Conservation (phyloP, 1,140 invertebrate genomes). For the Conus ventricosus region DNA sequence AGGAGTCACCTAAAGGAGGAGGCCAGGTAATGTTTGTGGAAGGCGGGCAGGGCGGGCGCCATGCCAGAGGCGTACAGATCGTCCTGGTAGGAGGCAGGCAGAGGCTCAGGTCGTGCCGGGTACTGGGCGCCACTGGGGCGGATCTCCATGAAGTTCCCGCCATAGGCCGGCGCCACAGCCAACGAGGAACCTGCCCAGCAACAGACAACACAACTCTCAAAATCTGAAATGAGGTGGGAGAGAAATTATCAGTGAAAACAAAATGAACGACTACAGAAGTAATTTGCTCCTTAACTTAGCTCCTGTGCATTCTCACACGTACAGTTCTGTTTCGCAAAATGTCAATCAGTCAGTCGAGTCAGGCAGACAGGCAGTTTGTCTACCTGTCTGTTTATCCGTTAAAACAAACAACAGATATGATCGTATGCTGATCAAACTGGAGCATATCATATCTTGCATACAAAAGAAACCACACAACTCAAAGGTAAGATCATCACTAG, state of each 20-base stretch:
- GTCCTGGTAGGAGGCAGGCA: conserved; percentile 52
- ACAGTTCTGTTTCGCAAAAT: too few species aligned
- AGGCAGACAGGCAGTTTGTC: not conserved
- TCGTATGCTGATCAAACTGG: too few species aligned
- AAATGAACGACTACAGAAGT: too few species aligned
- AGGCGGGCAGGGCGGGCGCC: conserved; percentile 46
- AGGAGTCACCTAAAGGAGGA: not conserved
- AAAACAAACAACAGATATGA: too few species aligned
- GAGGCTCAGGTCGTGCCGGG: conserved; percentile 45
- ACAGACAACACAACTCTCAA: not conserved
- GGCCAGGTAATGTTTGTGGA: conserved; percentile 58
- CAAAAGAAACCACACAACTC: too few species aligned
- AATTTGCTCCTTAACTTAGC: not conserved
- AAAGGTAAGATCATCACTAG: too few species aligned
- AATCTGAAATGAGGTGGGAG: not conserved
- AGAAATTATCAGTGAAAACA: too few species aligned
- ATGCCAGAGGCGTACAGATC: conserved; percentile 51
- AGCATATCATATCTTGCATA: too few species aligned
- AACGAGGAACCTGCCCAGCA: conserved; percentile 52
- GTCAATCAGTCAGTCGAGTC: not conserved
- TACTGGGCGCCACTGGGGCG: conserved; percentile 47
- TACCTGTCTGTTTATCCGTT: too few species aligned
- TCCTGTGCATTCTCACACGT: not conserved
- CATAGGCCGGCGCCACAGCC: conserved; percentile 53
- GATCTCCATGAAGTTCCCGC: conserved; percentile 65